phyloP scores from a whole-genome alignment of 2,113 vertebrate species.

The Mustelus asterias region DNA sequence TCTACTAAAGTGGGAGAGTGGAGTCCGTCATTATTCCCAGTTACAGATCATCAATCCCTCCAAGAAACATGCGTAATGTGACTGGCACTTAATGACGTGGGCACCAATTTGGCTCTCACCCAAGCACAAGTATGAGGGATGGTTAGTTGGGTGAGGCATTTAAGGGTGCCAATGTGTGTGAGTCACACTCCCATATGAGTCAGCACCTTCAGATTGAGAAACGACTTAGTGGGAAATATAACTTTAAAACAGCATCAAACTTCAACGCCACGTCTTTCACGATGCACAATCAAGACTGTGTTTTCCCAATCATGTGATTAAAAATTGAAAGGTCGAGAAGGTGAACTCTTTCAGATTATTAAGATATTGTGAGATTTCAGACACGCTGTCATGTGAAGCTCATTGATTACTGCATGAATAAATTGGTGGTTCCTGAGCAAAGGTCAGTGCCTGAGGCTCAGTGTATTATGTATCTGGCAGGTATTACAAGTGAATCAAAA shows the following conservation, averaged over 20 bases:
- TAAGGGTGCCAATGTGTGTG: background rate
- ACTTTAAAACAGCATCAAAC: background rate
- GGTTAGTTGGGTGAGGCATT: background rate
- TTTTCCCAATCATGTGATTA: background rate
- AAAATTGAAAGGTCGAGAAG: background rate
- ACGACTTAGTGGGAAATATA: background rate
- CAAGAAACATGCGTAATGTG: background rate
- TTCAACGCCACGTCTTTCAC: background rate
- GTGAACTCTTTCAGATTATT: background rate
- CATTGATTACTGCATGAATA: background rate
- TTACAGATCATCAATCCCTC: background rate
- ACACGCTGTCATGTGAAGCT: background rate
- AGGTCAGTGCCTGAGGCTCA: background rate
- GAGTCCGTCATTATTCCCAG: background rate
- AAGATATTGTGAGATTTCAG: background rate
- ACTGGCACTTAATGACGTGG: background rate
- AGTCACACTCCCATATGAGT: background rate
- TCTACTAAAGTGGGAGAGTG: no score
- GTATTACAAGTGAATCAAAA: background rate
- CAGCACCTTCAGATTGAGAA: background rate
- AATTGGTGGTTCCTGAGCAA: background rate
- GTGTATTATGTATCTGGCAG: background rate
- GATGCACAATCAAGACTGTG: background rate
- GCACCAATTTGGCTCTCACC: background rate
- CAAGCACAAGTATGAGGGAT: background rate